Base-by-base conservation (phyloP, 2,888 invertebrate species). In the Poecilus cupreus region DNA sequence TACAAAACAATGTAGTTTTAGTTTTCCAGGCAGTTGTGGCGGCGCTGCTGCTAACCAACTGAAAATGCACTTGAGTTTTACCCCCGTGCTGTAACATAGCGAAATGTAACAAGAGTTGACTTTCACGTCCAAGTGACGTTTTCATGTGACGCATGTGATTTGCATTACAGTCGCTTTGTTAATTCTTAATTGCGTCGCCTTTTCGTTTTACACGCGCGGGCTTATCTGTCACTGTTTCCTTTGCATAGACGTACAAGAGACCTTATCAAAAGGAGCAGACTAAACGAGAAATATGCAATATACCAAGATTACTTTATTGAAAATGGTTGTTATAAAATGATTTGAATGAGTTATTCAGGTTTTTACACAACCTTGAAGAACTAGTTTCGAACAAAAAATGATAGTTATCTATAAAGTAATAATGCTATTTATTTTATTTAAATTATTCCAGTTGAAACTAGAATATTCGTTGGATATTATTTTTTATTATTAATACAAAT, bases 131-230 rank as follows among this genome's bases (percentile, higher is more conserved):
- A 49, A 49, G 18, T 74, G 75, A 75, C 75, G 51, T 75, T 43
- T 43, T 43, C 43, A 32, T 43, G 43, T 43, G 43, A 37, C 18
- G 32, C 22, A 54, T 75, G 37, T 20, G 11, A 75, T 75, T 75
- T 75, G 46, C 75, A 49, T 75, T 32, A 51, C 26, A 20, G 18
- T 20, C 13, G 54, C 26, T 75, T 46, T 75, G 75, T 75, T 75
- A 75, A 24, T 57, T 57, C 18, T 57, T 76, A 76, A 76, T 76
- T 76, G 76, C 54, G 32, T 57, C 57, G 32, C 24, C 49, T 75
- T 75, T 43, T 75, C 49, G 26, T 51, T 54, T 49, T 13, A 57
- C 16, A 18, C 37, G 22, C 13, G 43, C 8, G 10, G 11, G n/a
- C 43, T 43, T 43, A 43, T n/a, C 13, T 13, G 10, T 43, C 13